Conservation (phyloP, 2,113 vertebrate species). For the Pipra filicauda region DNA sequence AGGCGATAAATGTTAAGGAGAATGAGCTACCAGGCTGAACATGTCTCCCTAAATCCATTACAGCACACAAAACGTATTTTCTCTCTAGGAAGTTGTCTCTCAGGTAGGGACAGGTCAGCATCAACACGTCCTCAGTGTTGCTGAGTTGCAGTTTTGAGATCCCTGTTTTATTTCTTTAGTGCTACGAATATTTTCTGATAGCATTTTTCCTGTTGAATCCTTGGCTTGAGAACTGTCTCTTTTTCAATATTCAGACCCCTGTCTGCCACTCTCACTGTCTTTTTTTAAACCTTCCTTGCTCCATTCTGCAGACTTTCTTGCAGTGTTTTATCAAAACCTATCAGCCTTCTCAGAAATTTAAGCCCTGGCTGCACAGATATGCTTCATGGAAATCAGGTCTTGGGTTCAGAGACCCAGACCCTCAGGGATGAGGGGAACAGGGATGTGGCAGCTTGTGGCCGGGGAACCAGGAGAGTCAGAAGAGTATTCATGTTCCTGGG, state of each 20-base stretch:
- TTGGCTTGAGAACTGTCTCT: not conserved
- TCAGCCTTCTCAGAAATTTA: not conserved
- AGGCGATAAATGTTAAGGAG: not conserved
- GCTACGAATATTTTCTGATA: not conserved
- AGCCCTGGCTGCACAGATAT: not conserved
- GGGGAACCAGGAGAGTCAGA: no score
- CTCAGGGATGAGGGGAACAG: not conserved
- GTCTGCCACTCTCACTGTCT: not conserved
- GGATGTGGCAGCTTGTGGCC: no score
- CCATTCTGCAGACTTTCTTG: not conserved
- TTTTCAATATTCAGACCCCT: not conserved
- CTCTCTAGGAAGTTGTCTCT: not conserved
- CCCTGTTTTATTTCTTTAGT: not conserved
- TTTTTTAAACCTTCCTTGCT: not conserved
- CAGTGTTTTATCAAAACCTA: not conserved
- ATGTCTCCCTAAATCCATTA: not conserved
- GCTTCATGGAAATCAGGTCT: not conserved
- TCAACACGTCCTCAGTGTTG: not conserved
- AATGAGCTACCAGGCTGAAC: not conserved
- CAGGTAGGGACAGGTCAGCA: not conserved
- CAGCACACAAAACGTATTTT: not conserved
- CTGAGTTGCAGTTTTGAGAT: not conserved
- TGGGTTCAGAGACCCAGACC: not conserved
- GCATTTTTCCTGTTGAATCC: not conserved
- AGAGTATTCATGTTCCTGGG: not conserved